Evolutionary conservation across 2,113 vertebrate species (phyloP).

Genomic region (Grammomys dolichurus): DNA sequence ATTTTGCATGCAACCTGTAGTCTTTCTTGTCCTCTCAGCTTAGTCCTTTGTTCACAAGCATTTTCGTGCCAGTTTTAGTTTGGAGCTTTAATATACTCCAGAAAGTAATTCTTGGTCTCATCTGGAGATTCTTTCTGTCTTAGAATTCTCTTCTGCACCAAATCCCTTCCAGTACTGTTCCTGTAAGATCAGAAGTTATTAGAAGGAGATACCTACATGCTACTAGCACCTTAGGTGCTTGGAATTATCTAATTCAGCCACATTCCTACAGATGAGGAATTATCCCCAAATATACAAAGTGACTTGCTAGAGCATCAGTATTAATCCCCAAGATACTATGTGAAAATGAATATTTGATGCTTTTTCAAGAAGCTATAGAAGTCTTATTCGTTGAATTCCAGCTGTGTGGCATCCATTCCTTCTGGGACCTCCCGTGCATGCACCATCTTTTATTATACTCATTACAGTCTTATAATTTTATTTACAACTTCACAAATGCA

Average conservation of each 20-base stretch:
- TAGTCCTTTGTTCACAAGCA: not conserved
- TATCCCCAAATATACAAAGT: not conserved
- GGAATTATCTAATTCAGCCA: not conserved
- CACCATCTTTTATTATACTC: not conserved
- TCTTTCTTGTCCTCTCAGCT: not conserved
- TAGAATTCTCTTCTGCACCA: not conserved
- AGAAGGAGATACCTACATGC: not conserved
- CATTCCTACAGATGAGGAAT: slow-evolving; percentile 31
- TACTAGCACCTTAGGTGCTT: not conserved
- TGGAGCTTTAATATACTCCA: not conserved
- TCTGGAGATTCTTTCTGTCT: slow-evolving; percentile 6
- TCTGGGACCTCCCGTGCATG: not conserved
- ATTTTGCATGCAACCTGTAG: not conserved
- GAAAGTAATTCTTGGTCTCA: not conserved
- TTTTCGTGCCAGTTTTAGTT: not conserved
- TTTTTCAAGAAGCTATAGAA: not conserved
- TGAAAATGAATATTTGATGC: not conserved
- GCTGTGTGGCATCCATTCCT: not conserved
- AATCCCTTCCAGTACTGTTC: not conserved
- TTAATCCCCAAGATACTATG: not conserved
- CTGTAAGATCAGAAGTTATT: not conserved
- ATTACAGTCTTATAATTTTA: not conserved
- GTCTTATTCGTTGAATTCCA: not conserved
- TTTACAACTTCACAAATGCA: not conserved
- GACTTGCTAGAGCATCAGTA: not conserved